Evolutionary conservation across 2,888 invertebrate species (phyloP), one percentile per base, ranked within the genome.

Genomic region (Mimas tiliae): DNA sequence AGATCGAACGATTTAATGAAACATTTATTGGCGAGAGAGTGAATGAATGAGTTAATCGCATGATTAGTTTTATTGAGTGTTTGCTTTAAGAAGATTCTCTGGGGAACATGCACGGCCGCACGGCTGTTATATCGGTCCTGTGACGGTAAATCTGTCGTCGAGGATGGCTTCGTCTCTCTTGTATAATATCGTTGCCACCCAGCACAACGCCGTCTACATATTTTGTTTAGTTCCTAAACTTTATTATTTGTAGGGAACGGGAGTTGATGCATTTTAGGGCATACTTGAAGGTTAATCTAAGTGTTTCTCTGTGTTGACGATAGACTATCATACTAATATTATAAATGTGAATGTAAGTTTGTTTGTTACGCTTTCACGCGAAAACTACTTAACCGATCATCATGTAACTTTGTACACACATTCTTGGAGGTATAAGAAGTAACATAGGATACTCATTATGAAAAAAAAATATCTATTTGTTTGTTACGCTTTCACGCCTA

Each of bases 91-190:
- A 38, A 42, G 38, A 58, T 58, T 58, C 58, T 42, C 42, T 42
- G 8, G 58, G 58, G 58, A 42, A 42, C 58, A 19, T 58, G 42
- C 14, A 50, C 50, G 19, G 38, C 21, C n/a, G 53, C 27, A 27
- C 19, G 19, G 55, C 21, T 53, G 53, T 53, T 53, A 34, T 58
- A 58, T 58, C 19, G 38, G 55, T 58, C 19, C 19, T 38, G 19
- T 16, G 52, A 11, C 58, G 11, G 58, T 58, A 58, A 58, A 58
- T 58, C 58, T 58, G 58, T 58, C 58, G 38, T 19, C 42, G 21
- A 38, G 11, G 42, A 38, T 19, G 42, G 19, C 58, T 58, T 12
- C 19, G 11, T 1, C n/a, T 42, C 38, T 11, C 19, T 16, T 58
- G 58, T 53, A 16, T 58, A 38, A 19, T 58, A 38, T 58, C 19